Evolutionary conservation across 1,140 invertebrate genomes (phyloP), one percentile per base, ranked within the genome.

Genomic region (Drosophila neocordata): DNA sequence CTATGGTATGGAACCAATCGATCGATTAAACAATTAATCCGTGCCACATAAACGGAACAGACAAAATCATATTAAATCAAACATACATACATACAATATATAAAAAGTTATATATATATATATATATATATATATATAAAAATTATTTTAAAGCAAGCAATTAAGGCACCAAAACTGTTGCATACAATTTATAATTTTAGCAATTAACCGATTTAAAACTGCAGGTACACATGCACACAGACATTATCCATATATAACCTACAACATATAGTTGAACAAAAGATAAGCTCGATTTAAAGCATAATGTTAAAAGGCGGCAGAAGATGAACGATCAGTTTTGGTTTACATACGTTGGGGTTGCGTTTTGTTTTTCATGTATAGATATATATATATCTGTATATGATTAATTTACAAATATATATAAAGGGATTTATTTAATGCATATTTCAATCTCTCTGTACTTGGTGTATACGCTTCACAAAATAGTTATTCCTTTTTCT

Each of bases 91-190:
- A 31, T 31, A 31, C 18, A 20, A 44, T 44, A 61, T 66, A 52
- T 61, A 13, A 61, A 37, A 62, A 55, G 65, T 62, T 22, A 6
- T 15, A 44, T 15, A 44, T 0, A 44, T n/a, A n/a, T n/a, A n/a
- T n/a, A n/a, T n/a, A n/a, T n/a, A n/a, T n/a, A n/a, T n/a, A n/a
- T n/a, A n/a, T n/a, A n/a, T n/a, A n/a, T n/a, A 44, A 15, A 18
- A 44, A 8, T 18, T 44, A 8, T 48, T 41, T 37, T 65, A 76
- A 76, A 73, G 69, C 69, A 76, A 68, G 27, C 27, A 83, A 72
- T 83, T 85, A 85, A 85, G 81, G 81, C 81, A 85, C 81, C 81
- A 70, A 74, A 83, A 80, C 63, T 80, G 73, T 80, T 64, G 41
- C 57, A 35, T 63, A 48, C 55, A 65, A 24, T 31, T 20, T 11